These are phyloP conservation scores for Sciurus vulgaris DNA, from an alignment of 2,797 vertebrate species.

Conservation along the genomic window DNA sequence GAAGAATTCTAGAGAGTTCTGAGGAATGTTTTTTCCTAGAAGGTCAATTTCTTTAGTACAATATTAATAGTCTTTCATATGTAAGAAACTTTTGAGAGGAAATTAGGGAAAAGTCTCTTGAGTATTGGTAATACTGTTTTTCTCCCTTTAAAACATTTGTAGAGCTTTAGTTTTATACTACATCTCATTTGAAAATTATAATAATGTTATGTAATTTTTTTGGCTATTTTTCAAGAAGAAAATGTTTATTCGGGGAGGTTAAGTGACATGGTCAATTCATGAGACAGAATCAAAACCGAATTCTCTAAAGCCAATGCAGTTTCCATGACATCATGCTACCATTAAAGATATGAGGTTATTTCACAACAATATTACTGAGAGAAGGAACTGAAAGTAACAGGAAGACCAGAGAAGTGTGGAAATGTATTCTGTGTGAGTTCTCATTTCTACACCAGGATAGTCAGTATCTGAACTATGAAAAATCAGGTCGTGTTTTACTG, in stretches of 20 bases:
- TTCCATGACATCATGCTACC: background rate
- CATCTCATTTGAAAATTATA: constrained; percentile 15
- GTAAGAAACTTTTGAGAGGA: background rate
- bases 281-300: background rate
- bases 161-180: background rate
- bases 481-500: background rate
- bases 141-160: background rate
- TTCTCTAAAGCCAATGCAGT: background rate
- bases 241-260: background rate
- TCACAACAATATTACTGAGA: background rate
- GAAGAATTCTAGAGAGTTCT: background rate
- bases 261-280: background rate
- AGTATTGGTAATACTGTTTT: background rate
- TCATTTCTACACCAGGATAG: background rate
- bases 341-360: background rate
- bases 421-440: background rate
- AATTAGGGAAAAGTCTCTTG: background rate
- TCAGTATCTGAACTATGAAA: constrained; percentile 8
- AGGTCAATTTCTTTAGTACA: background rate
- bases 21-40: background rate
- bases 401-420: background rate
- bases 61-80: background rate
- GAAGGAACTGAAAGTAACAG: background rate
- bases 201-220: background rate
- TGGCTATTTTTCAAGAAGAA: background rate